Evolutionary conservation across 2,113 vertebrate genomes (phyloP), one percentile per base, ranked within the genome.

Genomic region (Tychaedon coryphoeus): DNA sequence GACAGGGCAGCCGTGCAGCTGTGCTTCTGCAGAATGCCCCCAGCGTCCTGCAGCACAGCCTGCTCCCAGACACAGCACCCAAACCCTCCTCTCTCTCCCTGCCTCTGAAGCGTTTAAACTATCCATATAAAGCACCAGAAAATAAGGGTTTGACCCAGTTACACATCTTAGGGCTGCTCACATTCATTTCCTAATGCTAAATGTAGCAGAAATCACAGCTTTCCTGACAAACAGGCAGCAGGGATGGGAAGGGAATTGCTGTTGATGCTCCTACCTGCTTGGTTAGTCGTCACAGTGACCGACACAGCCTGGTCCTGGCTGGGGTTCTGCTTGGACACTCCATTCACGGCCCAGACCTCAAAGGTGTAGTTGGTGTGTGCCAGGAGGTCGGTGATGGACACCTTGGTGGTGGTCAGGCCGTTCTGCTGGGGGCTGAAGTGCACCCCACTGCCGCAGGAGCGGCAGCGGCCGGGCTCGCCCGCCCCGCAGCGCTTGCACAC

Each of bases 281-380:
- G 99, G 97, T 99, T 99, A 81, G 99, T 99, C 56, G 99, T 99
- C 96, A 99, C 99, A 7, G 99, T 99, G 93, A 99, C 99, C 0
- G 99, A 99, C 51, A 99, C 99, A 1, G 99, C 98, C 86, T 99
- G 99, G 71, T 99, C 99, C 1, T 98, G 98, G 77, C 98, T 99
- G 3, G 99, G 99, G 79, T 98, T 99, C 66, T 99, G 99, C 79
- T 97, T 98, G 91, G 99, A 99, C 42, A 99, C 99, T 31, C 99
- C 99, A 40, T 99, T 99, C 86, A 99, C 98, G 0, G 99, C 99
- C 99, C 99, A 99, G 95, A 99, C 99, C 95, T 99, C 99, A 69
- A 99, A 99, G 34, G 99, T 99, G 97, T 99, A 99, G 97, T 99
- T 99, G 45, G 99, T 99, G 96, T 99, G 99, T 14, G 99, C 99